Evolutionary conservation across 2,113 vertebrate genomes (phyloP).

Genomic region (Pachypanchax playfairii): DNA sequence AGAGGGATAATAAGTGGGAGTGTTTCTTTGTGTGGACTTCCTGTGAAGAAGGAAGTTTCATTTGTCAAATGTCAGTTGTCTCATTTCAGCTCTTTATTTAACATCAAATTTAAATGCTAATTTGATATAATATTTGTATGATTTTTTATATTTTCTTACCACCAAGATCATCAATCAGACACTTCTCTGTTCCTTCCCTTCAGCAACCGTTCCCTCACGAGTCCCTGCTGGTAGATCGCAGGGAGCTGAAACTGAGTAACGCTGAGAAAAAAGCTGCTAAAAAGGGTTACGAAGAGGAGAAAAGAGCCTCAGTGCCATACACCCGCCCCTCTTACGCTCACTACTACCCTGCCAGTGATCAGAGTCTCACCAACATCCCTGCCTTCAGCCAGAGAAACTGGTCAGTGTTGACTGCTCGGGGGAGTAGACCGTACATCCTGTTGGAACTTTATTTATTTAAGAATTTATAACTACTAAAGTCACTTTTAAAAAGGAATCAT

Average conservation of each 20-base stretch:
- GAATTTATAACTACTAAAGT: background rate
- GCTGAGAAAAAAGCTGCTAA: constrained; percentile 94
- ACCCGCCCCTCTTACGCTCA: constrained; percentile 94
- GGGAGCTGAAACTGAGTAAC: constrained; percentile 90
- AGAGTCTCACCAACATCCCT: constrained; percentile 94
- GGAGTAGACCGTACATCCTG: no score
- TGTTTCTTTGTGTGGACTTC: background rate
- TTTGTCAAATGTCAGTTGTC: no score
- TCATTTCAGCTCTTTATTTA: no score
- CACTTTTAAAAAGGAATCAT: background rate
- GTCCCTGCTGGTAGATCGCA: constrained; percentile 92
- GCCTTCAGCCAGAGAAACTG: constrained; percentile 97
- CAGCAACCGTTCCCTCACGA: constrained; percentile 97
- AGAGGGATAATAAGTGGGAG: background rate
- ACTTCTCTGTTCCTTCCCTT: background rate
- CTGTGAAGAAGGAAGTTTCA: no score
- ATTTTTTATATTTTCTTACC: no score
- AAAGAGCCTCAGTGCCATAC: constrained; percentile 92
- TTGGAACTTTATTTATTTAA: no score
- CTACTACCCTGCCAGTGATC: constrained; percentile 95
- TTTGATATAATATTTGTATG: no score
- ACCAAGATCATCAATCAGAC: background rate
- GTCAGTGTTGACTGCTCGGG: constrained; percentile 69
- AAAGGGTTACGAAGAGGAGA: constrained; percentile 94
- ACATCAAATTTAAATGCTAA: no score